Conservation (phyloP, 2,888 invertebrate species). For the Drosophila aldrichi region DNA sequence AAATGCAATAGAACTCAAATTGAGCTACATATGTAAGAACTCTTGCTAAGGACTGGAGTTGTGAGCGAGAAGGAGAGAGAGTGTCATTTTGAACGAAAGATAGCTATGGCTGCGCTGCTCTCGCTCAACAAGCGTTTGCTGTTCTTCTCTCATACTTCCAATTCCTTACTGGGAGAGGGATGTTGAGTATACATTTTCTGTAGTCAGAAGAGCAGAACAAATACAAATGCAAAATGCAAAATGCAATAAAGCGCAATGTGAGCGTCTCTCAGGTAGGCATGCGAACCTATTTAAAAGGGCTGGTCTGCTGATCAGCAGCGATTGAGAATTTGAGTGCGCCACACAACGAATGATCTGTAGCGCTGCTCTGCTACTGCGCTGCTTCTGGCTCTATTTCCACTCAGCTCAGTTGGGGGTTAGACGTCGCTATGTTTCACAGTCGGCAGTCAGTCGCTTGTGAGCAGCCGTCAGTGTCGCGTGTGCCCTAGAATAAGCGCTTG, state of each 20-base stretch:
- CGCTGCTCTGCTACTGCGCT: constrained; percentile 20
- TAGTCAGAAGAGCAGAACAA: not conserved
- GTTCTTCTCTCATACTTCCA: not conserved
- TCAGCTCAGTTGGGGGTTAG: constrained; percentile 45
- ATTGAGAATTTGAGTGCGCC: constrained; percentile 9
- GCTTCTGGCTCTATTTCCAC: constrained; percentile 3
- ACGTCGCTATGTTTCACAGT: constrained; percentile 29
- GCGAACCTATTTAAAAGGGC: constrained; percentile 26
- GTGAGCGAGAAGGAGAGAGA: not conserved
- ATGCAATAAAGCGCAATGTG: constrained; percentile 9
- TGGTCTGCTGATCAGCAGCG: not conserved
- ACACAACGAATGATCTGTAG: not conserved
- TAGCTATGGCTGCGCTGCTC: not conserved
- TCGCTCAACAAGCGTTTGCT: not conserved
- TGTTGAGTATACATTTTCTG: not conserved
- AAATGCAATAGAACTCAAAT: constrained; percentile 6
- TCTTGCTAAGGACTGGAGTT: constrained; percentile 19
- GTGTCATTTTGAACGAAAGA: not conserved
- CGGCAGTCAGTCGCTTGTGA: constrained; percentile 74
- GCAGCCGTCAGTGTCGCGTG: constrained; percentile 82
- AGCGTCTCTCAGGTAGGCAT: not conserved
- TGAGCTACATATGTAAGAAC: not conserved
- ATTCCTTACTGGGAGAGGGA: not conserved
- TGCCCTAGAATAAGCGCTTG: constrained; percentile 56
- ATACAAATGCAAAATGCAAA: constrained; percentile 8